These are phyloP conservation scores for Aphidius ervi DNA, from an alignment of 1,140 invertebrate genomes.

Conservation along the genomic window DNA sequence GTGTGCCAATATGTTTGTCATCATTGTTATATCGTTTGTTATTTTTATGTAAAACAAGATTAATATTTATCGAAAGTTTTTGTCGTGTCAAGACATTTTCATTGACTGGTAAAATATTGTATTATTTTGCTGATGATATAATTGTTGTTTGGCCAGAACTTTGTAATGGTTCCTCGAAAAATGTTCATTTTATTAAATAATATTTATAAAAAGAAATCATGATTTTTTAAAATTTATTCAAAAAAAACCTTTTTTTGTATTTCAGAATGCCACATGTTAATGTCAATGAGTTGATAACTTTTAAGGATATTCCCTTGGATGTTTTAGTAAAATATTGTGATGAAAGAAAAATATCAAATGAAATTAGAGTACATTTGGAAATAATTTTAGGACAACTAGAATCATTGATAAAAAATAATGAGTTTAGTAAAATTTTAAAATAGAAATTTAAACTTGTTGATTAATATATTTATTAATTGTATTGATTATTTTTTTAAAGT, in stretches of 20 bases:
- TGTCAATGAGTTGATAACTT: conserved; percentile 21
- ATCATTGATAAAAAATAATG: conserved; percentile 22
- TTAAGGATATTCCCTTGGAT: conserved; percentile 33
- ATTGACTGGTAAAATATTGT: conserved; percentile 81
- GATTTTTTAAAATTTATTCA: neutral
- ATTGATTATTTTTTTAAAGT: conserved; percentile 24
- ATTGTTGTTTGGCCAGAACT: conserved; percentile 84
- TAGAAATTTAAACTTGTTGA: too few species aligned
- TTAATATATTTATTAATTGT: neutral
- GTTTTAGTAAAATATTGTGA: conserved; percentile 31
- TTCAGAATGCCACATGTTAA: conserved; percentile 19
- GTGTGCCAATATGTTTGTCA: conserved; percentile 79
- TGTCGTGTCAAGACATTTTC: conserved; percentile 88
- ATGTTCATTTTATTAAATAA: conserved; percentile 37
- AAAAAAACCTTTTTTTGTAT: conserved; percentile 2
- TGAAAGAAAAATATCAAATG: conserved; percentile 29
- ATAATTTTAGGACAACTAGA: conserved; percentile 25
- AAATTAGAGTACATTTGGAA: conserved; percentile 38
- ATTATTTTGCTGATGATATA: conserved; percentile 77
- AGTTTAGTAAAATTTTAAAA: conserved; percentile 27
- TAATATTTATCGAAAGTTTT: conserved; percentile 92
- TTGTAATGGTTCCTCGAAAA: conserved; percentile 29
- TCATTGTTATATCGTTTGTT: conserved; percentile 66
- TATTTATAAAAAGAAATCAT: neutral
- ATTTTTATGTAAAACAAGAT: conserved; percentile 64